These are phyloP conservation scores for Epicampocera succincta DNA, from an alignment of 2,888 invertebrate species.

Conservation along the genomic window DNA sequence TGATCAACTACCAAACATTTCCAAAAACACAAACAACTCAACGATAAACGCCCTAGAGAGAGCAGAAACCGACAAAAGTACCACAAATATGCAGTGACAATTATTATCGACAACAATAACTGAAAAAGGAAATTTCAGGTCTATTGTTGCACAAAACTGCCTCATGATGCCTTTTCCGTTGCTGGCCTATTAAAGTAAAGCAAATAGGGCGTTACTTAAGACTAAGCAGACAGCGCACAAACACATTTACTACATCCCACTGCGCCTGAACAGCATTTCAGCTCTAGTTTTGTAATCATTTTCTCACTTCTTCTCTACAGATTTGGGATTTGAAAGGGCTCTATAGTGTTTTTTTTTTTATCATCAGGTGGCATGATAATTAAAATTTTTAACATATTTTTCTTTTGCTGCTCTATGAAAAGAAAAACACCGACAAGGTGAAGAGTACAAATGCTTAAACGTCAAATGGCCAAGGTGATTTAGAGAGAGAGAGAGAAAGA, in stretches of 20 bases:
- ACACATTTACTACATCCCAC: background rate
- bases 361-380: constrained; percentile 76
- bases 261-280: background rate
- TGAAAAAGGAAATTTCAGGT: constrained; percentile 19
- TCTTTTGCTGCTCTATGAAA: constrained; percentile 23
- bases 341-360: constrained; percentile 48
- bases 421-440: constrained; percentile 49
- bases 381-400: constrained; percentile 70
- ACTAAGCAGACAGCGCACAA: constrained; percentile 31
- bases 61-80: constrained; percentile 10
- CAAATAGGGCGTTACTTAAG: constrained; percentile 56
- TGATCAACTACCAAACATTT: constrained; percentile 54
- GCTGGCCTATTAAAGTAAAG: no score
- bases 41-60: constrained; percentile 12
- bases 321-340: constrained; percentile 30
- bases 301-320: constrained; percentile 61
- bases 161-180: background rate
- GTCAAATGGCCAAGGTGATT: constrained; percentile 32
- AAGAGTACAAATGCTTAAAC: constrained; percentile 32
- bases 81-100: constrained; percentile 62
- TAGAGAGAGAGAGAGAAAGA: no score
- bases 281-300: constrained; percentile 58
- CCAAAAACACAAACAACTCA: constrained; percentile 13
- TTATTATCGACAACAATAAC: constrained; percentile 52
- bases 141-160: constrained; percentile 36